Evolutionary conservation across 2,888 invertebrate genomes (phyloP).

Genomic region (Heterodera filipjevi): DNA sequence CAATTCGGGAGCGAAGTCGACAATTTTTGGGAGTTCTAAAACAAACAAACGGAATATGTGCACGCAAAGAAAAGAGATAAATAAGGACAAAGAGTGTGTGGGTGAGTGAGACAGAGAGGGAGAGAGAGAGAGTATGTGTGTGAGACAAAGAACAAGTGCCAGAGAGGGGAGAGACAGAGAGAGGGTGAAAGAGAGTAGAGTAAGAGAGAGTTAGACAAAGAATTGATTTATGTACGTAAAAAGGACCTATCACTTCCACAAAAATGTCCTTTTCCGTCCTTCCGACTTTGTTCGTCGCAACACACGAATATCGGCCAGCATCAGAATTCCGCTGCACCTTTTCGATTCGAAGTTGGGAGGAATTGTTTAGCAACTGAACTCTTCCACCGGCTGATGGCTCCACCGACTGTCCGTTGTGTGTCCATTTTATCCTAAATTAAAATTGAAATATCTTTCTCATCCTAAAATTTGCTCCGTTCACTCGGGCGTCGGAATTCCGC

Average conservation of each 20-base stretch:
- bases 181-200: too few relatives aligned
- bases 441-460: not conserved
- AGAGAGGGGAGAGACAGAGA: too few relatives aligned
- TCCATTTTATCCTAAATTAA: conserved; percentile 45
- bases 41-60: too few relatives aligned
- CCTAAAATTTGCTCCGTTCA: not conserved
- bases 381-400: conserved; percentile 26
- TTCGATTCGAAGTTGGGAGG: conserved; percentile 31
- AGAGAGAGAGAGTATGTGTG: too few relatives aligned
- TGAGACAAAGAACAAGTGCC: too few relatives aligned
- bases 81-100: not conserved
- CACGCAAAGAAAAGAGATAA: too few relatives aligned
- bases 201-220: too few relatives aligned
- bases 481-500: conserved; percentile 40
- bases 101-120: too few relatives aligned
- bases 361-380: conserved; percentile 41
- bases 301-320: conserved; percentile 67
- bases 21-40: conserved; percentile 56
- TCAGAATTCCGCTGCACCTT: conserved; percentile 23
- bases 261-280: conserved; percentile 62
- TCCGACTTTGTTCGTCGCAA: conserved; percentile 67
- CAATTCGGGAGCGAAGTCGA: conserved; percentile 49
- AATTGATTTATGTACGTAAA: too few relatives aligned
- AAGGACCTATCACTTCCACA: conserved; percentile 58
- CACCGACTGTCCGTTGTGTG: conserved; percentile 46